Evolutionary conservation across 2,888 invertebrate genomes (phyloP).

Genomic region (Clunio marinus): DNA sequence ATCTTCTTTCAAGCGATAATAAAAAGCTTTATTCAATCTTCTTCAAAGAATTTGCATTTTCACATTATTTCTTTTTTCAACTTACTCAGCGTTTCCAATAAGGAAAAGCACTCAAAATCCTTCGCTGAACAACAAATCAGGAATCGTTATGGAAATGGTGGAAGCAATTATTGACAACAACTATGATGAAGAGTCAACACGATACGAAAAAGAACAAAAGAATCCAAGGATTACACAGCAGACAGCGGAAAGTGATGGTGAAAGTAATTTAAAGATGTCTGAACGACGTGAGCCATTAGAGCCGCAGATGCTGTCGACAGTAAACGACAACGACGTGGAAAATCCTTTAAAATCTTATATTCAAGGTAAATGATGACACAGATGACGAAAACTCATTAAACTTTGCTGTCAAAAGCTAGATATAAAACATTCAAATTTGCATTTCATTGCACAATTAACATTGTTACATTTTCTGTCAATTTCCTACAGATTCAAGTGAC

Average conservation of each 20-base stretch:
- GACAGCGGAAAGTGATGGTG: not conserved
- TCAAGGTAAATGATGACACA: not conserved
- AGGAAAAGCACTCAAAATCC: too few relatives aligned
- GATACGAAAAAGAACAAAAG: not conserved
- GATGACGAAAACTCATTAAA: not conserved
- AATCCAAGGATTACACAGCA: not conserved
- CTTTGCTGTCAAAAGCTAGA: not conserved
- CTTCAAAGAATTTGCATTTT: too few relatives aligned
- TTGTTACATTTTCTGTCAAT: not conserved
- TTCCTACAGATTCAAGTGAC: not conserved
- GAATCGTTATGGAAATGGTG: constrained; percentile 27
- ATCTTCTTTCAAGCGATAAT: too few relatives aligned
- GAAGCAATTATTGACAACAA: constrained; percentile 31
- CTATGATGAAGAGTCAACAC: constrained; percentile 6
- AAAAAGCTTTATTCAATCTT: too few relatives aligned
- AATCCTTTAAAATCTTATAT: too few relatives aligned
- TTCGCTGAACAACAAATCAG: constrained; percentile 1
- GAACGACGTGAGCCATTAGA: not conserved
- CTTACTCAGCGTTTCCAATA: too few relatives aligned
- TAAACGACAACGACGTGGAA: not conserved
- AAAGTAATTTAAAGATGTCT: not conserved
- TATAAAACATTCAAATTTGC: not conserved
- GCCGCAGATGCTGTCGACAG: not conserved
- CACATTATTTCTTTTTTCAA: too few relatives aligned
- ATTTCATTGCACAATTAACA: not conserved